Evolutionary conservation across 2,888 invertebrate genomes (phyloP), one percentile per base, ranked within the genome.

Genomic region (Caenorhabditis becei): DNA sequence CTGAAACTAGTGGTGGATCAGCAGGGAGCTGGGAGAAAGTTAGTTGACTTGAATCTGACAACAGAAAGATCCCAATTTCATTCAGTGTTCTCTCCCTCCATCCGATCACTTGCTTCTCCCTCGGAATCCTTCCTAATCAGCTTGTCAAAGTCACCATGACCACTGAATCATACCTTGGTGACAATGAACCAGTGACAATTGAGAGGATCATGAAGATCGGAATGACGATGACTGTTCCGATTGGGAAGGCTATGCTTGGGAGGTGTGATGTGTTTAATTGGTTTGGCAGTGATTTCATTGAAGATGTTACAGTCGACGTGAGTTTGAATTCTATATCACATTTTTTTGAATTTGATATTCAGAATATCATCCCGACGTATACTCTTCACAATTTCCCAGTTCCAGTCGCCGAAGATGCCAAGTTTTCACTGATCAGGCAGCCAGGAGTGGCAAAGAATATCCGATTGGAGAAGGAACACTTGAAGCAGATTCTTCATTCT

Each of bases 101-200:
- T 53, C 81, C 83, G 11, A 11, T 81, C 3, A 72, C 71, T 35
- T 77, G 77, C 4, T 77, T 75, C 24, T 62, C 58, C 11, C 61
- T 54, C n/a, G 84, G 84, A 51, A 41, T 83, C 32, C 37, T 83
- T 2, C 58, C 63, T 18, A 51, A 44, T 14, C 84, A 84, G 51
- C 74, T 83, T 16, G 80, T 84, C 10, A 70, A 78, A 58, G 26
- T 77, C 8, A 66, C 51, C 4, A 49, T 84, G n/a, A 78, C 74
- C 23, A 54, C 59, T 7, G 61, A 54, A 4, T 44, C 49, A 0
- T 44, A 71, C 5, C 51, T 32, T 10, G 32, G 32, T 4, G 10
- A 54, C 0, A 69, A 65, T 26, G 67, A 69, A 2, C 32, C 61
- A 20, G 18, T 18, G 51, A 44, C 41, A n/a, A n/a, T 69, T 3